A percentile compares a stretch with the other conserved stretches of the same genome.
These are phyloP conservation scores for Drosophila putrida DNA, from an alignment of 2,888 invertebrate genomes.

Conservation along the genomic window DNA sequence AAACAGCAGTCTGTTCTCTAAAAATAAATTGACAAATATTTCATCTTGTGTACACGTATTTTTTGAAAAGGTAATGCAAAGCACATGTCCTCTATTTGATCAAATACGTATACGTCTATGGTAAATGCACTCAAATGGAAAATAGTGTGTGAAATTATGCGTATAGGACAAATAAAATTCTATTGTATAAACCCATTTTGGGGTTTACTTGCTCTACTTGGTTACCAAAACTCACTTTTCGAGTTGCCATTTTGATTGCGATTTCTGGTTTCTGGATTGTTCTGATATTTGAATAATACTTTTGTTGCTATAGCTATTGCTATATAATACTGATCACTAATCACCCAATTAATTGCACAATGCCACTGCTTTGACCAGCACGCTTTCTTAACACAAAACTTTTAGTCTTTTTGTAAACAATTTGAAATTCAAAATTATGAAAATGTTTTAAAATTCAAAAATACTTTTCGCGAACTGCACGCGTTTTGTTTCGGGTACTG, in stretches of 20 bases:
- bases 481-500: slow-evolving; percentile 13
- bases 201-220: neutral
- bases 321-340: slow-evolving; percentile 65
- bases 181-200: neutral
- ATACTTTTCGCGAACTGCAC: slow-evolving; percentile 46
- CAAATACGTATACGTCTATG: slow-evolving; percentile 16
- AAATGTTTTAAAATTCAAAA: slow-evolving; percentile 40
- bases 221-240: slow-evolving; percentile 74
- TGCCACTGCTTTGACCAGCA: slow-evolving; percentile 28
- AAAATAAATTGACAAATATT: slow-evolving; percentile 72
- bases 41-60: slow-evolving; percentile 30
- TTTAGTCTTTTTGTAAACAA: slow-evolving; percentile 43
- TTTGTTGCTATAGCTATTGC: slow-evolving; percentile 18
- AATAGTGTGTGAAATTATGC: slow-evolving; percentile 30
- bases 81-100: slow-evolving; percentile 74
- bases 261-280: slow-evolving; percentile 1
- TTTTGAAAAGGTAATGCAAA: slow-evolving; percentile 76
- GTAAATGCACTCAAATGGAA: slow-evolving; percentile 46
- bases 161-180: slow-evolving; percentile 29
- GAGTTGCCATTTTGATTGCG: slow-evolving; percentile 71
- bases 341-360: slow-evolving; percentile 63
- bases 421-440: slow-evolving; percentile 33
- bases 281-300: slow-evolving; percentile 35
- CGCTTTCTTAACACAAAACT: slow-evolving; percentile 35
- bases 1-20: slow-evolving; percentile 55